These are phyloP conservation scores for Jacana jacana DNA, from an alignment of 2,113 vertebrate species.

Conservation along the genomic window DNA sequence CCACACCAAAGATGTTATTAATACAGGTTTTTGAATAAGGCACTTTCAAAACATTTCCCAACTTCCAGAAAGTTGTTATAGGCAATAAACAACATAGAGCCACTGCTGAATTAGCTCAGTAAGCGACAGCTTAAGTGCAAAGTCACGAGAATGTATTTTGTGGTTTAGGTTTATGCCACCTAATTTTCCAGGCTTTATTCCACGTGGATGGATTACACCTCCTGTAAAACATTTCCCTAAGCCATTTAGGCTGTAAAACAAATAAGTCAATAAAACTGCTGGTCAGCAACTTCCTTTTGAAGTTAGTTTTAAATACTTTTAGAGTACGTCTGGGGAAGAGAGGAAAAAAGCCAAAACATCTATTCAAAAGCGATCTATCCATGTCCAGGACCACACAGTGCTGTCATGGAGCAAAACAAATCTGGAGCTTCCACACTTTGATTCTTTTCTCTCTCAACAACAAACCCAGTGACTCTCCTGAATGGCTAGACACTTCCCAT, in stretches of 20 bases:
- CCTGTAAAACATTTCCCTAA: constrained; percentile 54
- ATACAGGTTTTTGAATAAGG: background rate
- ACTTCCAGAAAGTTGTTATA: background rate
- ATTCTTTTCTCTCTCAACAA: background rate
- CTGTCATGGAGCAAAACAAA: background rate
- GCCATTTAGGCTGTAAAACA: constrained; percentile 57
- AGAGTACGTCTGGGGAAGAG: background rate
- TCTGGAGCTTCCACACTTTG: background rate
- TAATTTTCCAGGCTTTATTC: constrained; percentile 60
- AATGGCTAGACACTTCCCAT: background rate
- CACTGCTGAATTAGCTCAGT: background rate
- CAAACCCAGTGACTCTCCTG: background rate
- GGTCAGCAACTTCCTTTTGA: constrained; percentile 55
- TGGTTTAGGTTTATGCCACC: constrained; percentile 46
- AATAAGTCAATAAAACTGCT: constrained; percentile 55
- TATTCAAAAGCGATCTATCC: background rate
- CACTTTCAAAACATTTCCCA: background rate
- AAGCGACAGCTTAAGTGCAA: constrained; percentile 51
- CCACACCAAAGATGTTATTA: background rate
- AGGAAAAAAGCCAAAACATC: background rate
- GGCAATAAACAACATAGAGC: background rate
- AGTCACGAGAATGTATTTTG: constrained; percentile 31
- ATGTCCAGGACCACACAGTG: background rate
- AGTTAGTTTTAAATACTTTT: constrained; percentile 42
- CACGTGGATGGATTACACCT: constrained; percentile 35